Base-by-base conservation (phyloP, 2,888 invertebrate species). In the Cataglyphis albicans region DNA sequence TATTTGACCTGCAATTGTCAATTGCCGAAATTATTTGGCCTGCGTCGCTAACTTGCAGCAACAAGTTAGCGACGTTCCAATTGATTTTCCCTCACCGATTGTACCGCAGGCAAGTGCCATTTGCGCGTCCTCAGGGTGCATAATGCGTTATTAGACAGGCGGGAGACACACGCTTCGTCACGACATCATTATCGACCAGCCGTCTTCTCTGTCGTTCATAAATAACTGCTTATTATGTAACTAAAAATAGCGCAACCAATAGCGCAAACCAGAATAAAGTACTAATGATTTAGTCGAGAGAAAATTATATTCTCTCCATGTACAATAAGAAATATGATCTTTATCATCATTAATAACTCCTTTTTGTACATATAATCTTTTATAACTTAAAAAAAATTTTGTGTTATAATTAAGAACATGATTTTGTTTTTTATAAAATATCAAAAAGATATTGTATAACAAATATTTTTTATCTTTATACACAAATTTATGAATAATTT, bases 91-190 rank as follows among this genome's bases (percentile, higher is more conserved):
- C 55, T 73, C n/a, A 72, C 21, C 73, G 63, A 73, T 68, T 18
- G 55, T 84, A 82, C n/a, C 21, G 76, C n/a, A 64, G 48, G 25
- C 70, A 63, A 70, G 38, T 84, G 67, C 44, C 84, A 84, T 86
- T 87, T 84, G 78, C 82, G 44, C 75, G 82, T 87, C 86, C 86
- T 81, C 74, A 35, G 72, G 64, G 65, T 84, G 86, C 86, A 84
- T 83, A 84, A 87, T 85, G 86, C 83, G 84, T 87, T 87, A 87
- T 90, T 87, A 90, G 87, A 88, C 81, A 81, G 80, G 81, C 83
- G 81, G 81, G 76, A 86, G 90, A 88, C 90, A 90, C 88, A 91
- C 87, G 90, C 70, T 83, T 68, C 41, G 81, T 83, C 83, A 82
- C 78, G 87, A 85, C 83, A 86, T 89, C 88, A 88, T 88, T 91